Percentiles rank a stretch among this genome's conserved stretches.
Evolutionary conservation across 2,888 invertebrate genomes (phyloP).

Genomic region (Horisme vitalbata): DNA sequence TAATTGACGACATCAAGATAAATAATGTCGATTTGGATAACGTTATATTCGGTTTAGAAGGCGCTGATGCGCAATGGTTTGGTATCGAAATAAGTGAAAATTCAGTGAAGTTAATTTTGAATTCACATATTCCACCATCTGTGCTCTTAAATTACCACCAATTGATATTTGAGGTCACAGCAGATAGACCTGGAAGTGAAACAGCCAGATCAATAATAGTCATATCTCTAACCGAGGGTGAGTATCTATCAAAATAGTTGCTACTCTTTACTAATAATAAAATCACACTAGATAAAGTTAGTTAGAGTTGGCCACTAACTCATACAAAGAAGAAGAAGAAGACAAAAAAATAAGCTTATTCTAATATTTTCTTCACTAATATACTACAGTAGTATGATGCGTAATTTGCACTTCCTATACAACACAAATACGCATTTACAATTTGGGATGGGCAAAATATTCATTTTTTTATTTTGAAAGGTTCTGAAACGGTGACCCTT

Average conservation of each 20-base stretch:
- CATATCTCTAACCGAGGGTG: constrained; percentile 24
- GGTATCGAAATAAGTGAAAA: constrained; percentile 20
- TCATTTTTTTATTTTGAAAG: constrained; percentile 1
- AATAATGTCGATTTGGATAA: constrained; percentile 19
- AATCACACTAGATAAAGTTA: no score
- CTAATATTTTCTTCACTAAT: no score
- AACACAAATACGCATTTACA: no score
- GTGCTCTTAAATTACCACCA: constrained; percentile 32
- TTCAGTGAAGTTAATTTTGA: constrained; percentile 23
- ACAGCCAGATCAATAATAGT: constrained; percentile 34
- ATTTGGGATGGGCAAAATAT: no score
- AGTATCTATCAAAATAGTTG: not conserved
- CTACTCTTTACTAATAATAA: no score
- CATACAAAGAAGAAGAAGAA: no score
- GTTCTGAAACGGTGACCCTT: constrained; percentile 20
- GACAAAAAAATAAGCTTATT: no score
- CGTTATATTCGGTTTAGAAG: constrained; percentile 25
- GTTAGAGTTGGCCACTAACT: no score
- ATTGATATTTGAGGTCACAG: constrained; percentile 35
- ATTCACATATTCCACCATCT: constrained; percentile 34
- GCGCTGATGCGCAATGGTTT: constrained; percentile 31
- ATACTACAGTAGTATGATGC: no score
- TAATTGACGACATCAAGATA: constrained; percentile 24
- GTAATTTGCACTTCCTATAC: no score
- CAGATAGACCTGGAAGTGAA: constrained; percentile 23